phyloP scores from a whole-genome alignment of 2,113 vertebrate genomes.

The Himantopus leucocephalus region DNA sequence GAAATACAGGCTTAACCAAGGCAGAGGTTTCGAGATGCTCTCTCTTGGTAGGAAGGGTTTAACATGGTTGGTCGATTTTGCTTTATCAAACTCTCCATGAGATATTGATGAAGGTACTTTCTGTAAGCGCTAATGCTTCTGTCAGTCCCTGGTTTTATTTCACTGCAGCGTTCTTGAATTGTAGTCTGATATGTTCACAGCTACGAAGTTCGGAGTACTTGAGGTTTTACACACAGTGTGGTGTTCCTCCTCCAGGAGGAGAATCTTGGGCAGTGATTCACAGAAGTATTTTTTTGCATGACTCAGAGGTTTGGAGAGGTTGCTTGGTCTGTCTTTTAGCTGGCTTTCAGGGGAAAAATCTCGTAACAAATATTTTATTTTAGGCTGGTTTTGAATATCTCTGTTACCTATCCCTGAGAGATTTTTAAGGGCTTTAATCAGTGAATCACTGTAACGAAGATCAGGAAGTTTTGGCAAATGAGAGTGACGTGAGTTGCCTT shows the following conservation, averaged over 20 bases:
- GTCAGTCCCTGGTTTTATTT: background rate
- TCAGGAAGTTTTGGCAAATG: background rate
- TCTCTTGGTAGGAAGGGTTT: background rate
- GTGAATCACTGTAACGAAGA: background rate
- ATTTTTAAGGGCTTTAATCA: background rate
- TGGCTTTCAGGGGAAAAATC: background rate
- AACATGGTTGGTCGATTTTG: accelerated
- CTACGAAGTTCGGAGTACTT: background rate
- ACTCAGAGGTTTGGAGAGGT: background rate
- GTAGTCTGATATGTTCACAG: background rate
- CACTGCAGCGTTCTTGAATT: accelerated
- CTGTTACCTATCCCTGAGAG: background rate
- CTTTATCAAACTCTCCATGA: background rate
- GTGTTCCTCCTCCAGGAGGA: background rate
- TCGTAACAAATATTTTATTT: background rate
- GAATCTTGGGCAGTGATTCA: background rate
- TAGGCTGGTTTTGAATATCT: background rate
- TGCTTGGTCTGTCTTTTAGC: background rate
- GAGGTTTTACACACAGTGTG: background rate
- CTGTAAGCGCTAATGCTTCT: background rate
- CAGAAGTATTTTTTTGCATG: background rate
- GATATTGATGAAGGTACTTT: background rate
- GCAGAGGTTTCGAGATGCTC: background rate
- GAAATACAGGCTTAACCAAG: background rate
- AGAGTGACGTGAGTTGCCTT: background rate